Evolutionary conservation across 2,113 vertebrate species (phyloP), one percentile per base, ranked within the genome.

Genomic region (Brachyhypopomus occidentalis): DNA sequence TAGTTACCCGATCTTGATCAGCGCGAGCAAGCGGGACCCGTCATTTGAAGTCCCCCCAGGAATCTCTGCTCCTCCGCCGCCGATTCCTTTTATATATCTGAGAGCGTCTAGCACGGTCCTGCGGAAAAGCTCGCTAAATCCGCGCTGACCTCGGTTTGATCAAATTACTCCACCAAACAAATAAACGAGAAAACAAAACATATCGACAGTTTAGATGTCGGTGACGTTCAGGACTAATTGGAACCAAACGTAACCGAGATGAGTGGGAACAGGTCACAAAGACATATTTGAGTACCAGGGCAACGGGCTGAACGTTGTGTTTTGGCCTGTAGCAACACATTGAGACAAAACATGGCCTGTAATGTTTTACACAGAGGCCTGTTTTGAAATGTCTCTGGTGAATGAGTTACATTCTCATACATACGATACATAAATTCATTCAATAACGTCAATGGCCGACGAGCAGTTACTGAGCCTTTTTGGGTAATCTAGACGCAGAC

Each of bases 111-210:
- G 0, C 9, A 8, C 12, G 36, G 19, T 6, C 30, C 25, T 38
- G 41, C 34, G 19, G 19, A n/a, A n/a, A 25, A 82, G 34, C 64
- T 16, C 41, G 78, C 23, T 36, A 52, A 55, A 63, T 77, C 23
- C 11, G 7, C 41, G 36, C 71, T 80, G 71, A 80, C 79, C 60
- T 48, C 60, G 41, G 62, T 82, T 45, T 72, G 58, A 72, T 77
- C 66, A 55, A 82, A 72, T 82, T 36, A 77, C 80, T 48, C 48
- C 25, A 5, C 36, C 27, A 70, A 77, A 82, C 56, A 82, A 77
- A 82, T 72, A 23, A 82, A 82, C 74, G 71, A 82, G 75, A 27
- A 82, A 82, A 56, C 27, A 75, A 30, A 82, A 77, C 74, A 82
- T 62, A 30, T 27, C 23, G 71, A 27, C 7, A 25, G 52, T 58